These are phyloP conservation scores for Amphipyra berbera DNA, from an alignment of 2,888 invertebrate genomes.

Conservation along the genomic window DNA sequence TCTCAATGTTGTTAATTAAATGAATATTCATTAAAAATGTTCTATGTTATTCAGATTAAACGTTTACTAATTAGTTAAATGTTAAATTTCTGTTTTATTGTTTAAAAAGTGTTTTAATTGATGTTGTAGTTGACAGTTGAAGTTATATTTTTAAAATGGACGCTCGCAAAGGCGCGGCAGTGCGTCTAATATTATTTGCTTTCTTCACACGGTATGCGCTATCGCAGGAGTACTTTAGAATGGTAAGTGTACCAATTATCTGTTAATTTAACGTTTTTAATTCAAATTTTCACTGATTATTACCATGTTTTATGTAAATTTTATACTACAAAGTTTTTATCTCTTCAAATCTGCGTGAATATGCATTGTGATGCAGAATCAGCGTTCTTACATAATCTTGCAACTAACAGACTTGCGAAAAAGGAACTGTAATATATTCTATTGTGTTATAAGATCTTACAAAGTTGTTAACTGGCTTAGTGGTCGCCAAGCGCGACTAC, in stretches of 20 bases:
- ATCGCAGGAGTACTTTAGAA: constrained; percentile 81
- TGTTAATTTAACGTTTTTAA: constrained; percentile 29
- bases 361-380: constrained; percentile 30
- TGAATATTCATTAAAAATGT: constrained; percentile 53
- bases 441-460: constrained; percentile 31
- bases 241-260: constrained; percentile 76
- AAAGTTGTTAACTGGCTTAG: background rate
- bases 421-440: constrained; percentile 11
- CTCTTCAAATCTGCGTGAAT: too few species aligned
- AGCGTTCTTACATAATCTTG: constrained; percentile 34
- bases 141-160: constrained; percentile 71
- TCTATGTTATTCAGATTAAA: constrained; percentile 19
- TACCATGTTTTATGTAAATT: constrained; percentile 34
- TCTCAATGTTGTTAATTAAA: constrained; percentile 16
- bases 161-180: constrained; percentile 56
- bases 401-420: constrained; percentile 19
- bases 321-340: background rate
- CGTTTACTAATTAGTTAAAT: constrained; percentile 23
- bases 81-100: constrained; percentile 16
- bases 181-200: constrained; percentile 76
- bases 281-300: constrained; percentile 32
- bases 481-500: background rate
- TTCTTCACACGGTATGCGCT: constrained; percentile 81
- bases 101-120: constrained; percentile 39
- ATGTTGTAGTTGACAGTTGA: constrained; percentile 59